phyloP scores from a whole-genome alignment of 1,140 invertebrate species.

The Polypedilum pembai region DNA sequence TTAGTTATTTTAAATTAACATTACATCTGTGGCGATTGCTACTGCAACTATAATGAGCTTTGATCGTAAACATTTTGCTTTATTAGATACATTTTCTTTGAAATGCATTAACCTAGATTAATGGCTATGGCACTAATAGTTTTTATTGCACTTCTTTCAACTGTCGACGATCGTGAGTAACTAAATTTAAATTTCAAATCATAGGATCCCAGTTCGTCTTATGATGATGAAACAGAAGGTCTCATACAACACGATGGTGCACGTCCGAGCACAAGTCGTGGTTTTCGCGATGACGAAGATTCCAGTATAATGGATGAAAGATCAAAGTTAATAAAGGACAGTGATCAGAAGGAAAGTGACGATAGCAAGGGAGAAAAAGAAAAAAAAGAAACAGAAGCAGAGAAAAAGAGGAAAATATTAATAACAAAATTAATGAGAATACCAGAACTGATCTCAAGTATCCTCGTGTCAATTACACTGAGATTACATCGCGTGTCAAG shows the following conservation, averaged over 20 bases:
- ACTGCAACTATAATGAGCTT: neutral
- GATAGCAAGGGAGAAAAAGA: conserved; percentile 36
- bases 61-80: neutral
- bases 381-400: conserved; percentile 31
- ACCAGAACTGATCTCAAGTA: conserved; percentile 65
- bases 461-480: conserved; percentile 78
- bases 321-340: conserved; percentile 17
- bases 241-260: neutral
- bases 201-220: neutral
- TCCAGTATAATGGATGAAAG: neutral
- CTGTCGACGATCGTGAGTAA: neutral
- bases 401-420: conserved; percentile 42
- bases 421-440: conserved; percentile 37
- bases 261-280: conserved; percentile 31
- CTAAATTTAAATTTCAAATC: neutral
- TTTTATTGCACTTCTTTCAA: neutral
- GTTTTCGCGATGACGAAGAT: conserved; percentile 27
- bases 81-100: neutral
- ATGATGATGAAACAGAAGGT: conserved; percentile 9
- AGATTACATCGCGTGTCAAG: conserved; percentile 80
- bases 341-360: conserved; percentile 29
- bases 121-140: neutral
- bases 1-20: too few relatives aligned
- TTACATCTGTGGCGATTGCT: too few relatives aligned
- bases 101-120: too few relatives aligned